Percentiles rank a stretch among this genome's conserved stretches.
These are phyloP conservation scores for Ophion obscuratus DNA, from an alignment of 2,888 invertebrate species.

Conservation along the genomic window DNA sequence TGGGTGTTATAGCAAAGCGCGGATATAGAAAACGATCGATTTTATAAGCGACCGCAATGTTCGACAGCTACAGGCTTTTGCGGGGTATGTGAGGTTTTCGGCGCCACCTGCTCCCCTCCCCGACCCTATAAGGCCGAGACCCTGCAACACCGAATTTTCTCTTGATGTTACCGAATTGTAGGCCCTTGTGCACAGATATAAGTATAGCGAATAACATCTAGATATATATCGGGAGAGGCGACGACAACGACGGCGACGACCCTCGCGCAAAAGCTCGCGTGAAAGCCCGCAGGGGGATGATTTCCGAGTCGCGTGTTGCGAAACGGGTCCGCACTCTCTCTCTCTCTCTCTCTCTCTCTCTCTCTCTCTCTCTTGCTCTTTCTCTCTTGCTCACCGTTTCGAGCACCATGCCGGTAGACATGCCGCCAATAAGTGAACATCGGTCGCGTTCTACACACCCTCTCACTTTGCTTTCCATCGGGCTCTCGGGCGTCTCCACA, in stretches of 20 bases:
- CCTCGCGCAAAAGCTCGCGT: constrained; percentile 65
- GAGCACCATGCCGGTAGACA: constrained; percentile 83
- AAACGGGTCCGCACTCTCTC: constrained; percentile 57
- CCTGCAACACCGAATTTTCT: constrained; percentile 54
- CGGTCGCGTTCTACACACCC: constrained; percentile 80
- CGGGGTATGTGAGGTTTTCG: constrained; percentile 78
- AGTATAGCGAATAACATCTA: constrained; percentile 26
- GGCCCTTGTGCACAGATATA: neutral
- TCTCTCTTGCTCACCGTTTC: constrained; percentile 10
- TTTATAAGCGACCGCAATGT: constrained; percentile 83
- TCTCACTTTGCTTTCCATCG: constrained; percentile 76
- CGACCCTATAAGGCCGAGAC: constrained; percentile 39
- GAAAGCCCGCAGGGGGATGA: constrained; percentile 57
- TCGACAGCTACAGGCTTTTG: constrained; percentile 80
- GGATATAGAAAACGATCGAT: constrained; percentile 80
- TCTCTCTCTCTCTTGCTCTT: neutral
- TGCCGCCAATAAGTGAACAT: constrained; percentile 84
- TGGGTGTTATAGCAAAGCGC: constrained; percentile 4
- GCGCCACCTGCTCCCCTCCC: constrained; percentile 79
- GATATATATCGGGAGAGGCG: constrained; percentile 53
- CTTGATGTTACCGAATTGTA: constrained; percentile 56
- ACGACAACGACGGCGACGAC: constrained; percentile 58
- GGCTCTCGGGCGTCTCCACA: constrained; percentile 70
- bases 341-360: constrained; percentile 45
- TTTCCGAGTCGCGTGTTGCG: constrained; percentile 66